Evolutionary conservation across 1,140 invertebrate genomes (phyloP).

Genomic region (Tenebrio molitor): DNA sequence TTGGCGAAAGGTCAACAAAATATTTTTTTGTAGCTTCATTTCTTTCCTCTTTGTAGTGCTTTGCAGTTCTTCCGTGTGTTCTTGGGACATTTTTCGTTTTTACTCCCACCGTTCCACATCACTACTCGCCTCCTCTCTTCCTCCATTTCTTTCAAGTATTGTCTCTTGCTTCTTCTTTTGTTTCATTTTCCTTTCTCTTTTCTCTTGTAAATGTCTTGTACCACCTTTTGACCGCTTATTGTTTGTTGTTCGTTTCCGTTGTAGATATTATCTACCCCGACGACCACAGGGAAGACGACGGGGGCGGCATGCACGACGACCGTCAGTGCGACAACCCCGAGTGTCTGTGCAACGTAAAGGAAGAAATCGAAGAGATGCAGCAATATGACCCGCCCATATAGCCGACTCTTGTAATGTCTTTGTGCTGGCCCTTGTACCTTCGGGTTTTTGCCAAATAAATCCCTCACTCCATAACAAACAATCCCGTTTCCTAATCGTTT

Average conservation of each 20-base stretch:
- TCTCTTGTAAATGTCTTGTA: no score
- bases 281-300: conserved; percentile 5
- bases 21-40: no score
- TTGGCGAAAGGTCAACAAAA: background rate
- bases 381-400: background rate
- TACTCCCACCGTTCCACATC: no score
- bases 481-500: conserved; percentile 1
- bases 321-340: conserved; percentile 46
- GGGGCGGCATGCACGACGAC: background rate
- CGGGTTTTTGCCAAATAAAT: background rate
- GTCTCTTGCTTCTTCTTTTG: no score
- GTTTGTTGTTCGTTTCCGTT: background rate
- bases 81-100: no score
- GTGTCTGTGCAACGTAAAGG: conserved; percentile 46
- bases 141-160: no score
- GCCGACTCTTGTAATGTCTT: background rate
- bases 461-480: background rate
- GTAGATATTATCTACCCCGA: conserved; percentile 7
- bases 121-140: no score
- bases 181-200: no score
- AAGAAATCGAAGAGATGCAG: conserved; percentile 25
- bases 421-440: background rate
- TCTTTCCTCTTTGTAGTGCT: no score
- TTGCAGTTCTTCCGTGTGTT: no score
- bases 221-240: no score